phyloP scores from a whole-genome alignment of 2,888 invertebrate genomes.

The Lasioglossum villosulum region DNA sequence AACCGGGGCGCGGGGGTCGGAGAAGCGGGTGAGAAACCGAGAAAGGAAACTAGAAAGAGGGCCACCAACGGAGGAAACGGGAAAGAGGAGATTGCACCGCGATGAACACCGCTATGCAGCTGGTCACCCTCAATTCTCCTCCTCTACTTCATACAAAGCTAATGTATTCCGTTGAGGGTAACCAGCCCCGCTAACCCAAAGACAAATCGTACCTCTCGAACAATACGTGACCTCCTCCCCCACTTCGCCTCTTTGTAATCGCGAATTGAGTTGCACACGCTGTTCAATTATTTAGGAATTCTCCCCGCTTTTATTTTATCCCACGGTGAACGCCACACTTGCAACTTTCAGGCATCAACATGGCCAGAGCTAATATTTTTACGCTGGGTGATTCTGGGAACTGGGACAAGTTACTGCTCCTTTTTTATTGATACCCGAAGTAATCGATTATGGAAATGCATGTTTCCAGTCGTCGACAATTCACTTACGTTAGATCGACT shows the following conservation, averaged over 20 bases:
- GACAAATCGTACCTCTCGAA: constrained; percentile 75
- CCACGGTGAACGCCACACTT: neutral
- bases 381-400: too few relatives aligned
- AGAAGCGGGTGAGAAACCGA: constrained; percentile 19
- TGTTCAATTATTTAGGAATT: constrained; percentile 56
- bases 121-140: constrained; percentile 62
- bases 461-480: too few relatives aligned
- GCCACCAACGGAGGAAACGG: constrained; percentile 24
- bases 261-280: neutral
- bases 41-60: constrained; percentile 36
- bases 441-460: too few relatives aligned
- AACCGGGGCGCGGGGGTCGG: neutral
- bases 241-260: neutral
- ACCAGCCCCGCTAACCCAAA: constrained; percentile 71
- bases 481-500: too few relatives aligned
- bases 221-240: constrained; percentile 60
- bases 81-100: constrained; percentile 46
- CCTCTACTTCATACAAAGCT: constrained; percentile 70
- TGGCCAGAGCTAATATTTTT: neutral
- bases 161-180: constrained; percentile 79
- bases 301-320: neutral
- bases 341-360: neutral
- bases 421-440: too few relatives aligned
- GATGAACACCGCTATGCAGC: constrained; percentile 20
- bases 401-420: too few relatives aligned